Base-by-base conservation (phyloP, 2,113 vertebrate species). In the Dendropsophus ebraccatus region DNA sequence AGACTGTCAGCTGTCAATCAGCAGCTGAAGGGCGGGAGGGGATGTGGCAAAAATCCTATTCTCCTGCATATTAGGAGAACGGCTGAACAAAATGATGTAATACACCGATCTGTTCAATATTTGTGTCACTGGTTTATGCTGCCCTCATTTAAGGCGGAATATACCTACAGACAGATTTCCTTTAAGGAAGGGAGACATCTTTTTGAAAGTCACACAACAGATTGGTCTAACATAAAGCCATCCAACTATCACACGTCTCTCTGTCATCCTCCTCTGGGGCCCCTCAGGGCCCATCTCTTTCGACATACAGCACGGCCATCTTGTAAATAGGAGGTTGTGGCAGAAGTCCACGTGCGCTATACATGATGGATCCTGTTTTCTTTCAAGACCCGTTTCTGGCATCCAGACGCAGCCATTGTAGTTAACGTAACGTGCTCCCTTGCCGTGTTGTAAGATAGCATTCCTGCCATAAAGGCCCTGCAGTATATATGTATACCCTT, bases 401-500 rank as follows among this genome's bases (percentile, higher is more conserved):
- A 12, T 37, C 76, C 76, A 79, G 52, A 58, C 76, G 19, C 32
- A 11, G 76, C 52, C 30, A 35, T 56, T 14, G 32, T 41, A 37
- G 52, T 32, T 56, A 37, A 56, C 32, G 19, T n/a, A 79, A 56
- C 52, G 16, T 35, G 49, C 23, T 37, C 67, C 35, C 67, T 58
- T 41, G 52, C 76, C 23, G 50, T 79, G 41, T 58, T 58, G 76
- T 79, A 79, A 54, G 76, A 79, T 58, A 56, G 21, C 52, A 56
- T 79, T 56, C 50, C 52, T 79, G 37, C 50, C 30, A 35, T 56
- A n/a, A 56, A 13, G 52, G 10, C 76, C 50, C 30, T 13, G 16
- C 52, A 58, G 52, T 81, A 45, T 81, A 81, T 47, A 65, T 81
- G 56, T 81, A 62, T 81, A 81, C 56, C 37, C 56, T 14, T 28